Conservation (phyloP, 2,888 invertebrate species). For the Melieria omissa region DNA sequence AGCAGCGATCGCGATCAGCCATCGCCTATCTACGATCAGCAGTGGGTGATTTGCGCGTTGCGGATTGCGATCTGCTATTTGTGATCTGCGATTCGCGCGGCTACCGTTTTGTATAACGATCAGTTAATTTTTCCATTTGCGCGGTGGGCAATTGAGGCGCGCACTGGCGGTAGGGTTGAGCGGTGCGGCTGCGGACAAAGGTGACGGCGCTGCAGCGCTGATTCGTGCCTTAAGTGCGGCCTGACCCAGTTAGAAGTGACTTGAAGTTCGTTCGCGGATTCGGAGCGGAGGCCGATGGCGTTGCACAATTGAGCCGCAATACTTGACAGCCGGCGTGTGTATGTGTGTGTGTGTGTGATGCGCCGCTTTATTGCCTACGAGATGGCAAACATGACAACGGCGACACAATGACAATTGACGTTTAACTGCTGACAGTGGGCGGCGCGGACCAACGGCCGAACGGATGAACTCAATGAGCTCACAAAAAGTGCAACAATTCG, state of each 20-base stretch:
- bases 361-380: not conserved
- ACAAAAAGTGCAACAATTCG: slow-evolving; percentile 51
- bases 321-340: too few species aligned
- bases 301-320: too few species aligned
- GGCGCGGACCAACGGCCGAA: slow-evolving; percentile 14
- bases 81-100: not conserved
- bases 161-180: too few species aligned
- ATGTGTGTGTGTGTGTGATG: not conserved
- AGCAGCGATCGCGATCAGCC: slow-evolving; percentile 7
- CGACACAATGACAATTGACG: slow-evolving; percentile 25
- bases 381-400: slow-evolving; percentile 20
- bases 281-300: too few species aligned
- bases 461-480: slow-evolving; percentile 60
- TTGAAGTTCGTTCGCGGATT: not conserved
- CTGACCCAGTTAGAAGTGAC: slow-evolving; percentile 53
- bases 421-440: slow-evolving; percentile 8
- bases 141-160: not conserved
- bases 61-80: slow-evolving; percentile 2
- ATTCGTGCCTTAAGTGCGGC: slow-evolving; percentile 52
- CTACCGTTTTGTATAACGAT: not conserved
- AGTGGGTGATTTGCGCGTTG: not conserved
- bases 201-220: slow-evolving; percentile 9
- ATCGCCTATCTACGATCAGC: not conserved
- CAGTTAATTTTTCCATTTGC: too few species aligned
- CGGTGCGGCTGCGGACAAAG: too few species aligned